Evolutionary conservation across 2,888 invertebrate species (phyloP).

Genomic region (Tanypteryx hageni): DNA sequence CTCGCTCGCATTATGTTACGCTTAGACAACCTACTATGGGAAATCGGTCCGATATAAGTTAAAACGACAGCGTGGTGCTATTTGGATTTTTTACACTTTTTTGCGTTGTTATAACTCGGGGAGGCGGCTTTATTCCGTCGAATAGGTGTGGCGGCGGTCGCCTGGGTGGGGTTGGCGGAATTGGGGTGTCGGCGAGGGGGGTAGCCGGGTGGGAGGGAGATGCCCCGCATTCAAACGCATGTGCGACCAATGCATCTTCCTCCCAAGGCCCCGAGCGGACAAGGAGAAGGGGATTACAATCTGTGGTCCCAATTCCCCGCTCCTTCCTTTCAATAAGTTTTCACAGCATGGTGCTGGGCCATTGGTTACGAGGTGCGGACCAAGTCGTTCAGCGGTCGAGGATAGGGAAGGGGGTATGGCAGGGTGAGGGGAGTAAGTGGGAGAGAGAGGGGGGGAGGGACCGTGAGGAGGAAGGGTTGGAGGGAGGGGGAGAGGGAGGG

Average conservation of each 20-base stretch:
- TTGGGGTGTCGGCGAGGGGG: conserved; percentile 7
- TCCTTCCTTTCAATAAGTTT: conserved; percentile 61
- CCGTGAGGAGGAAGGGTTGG: neutral
- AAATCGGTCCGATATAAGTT: neutral
- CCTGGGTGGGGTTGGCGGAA: conserved; percentile 33
- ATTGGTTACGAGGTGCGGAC: conserved; percentile 60
- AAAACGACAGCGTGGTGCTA: neutral
- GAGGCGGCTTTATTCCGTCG: conserved; percentile 29
- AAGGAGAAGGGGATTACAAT: conserved; percentile 34
- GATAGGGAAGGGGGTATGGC: neutral
- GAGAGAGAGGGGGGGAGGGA: neutral
- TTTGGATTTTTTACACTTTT: conserved; percentile 9
- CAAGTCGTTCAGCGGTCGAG: conserved; percentile 7
- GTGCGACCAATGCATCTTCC: conserved; percentile 60
- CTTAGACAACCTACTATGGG: neutral
- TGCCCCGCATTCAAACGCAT: conserved; percentile 43
- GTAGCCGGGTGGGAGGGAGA: neutral
- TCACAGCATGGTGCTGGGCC: conserved; percentile 63
- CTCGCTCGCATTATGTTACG: neutral
- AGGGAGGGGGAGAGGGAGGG: neutral
- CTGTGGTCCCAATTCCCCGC: conserved; percentile 57
- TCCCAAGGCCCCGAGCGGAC: neutral
- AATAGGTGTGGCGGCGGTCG: conserved; percentile 51
- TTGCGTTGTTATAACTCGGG: neutral
- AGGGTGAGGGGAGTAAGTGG: neutral